Base-by-base conservation (phyloP, 1,140 invertebrate genomes). In the Ladona fulva region DNA sequence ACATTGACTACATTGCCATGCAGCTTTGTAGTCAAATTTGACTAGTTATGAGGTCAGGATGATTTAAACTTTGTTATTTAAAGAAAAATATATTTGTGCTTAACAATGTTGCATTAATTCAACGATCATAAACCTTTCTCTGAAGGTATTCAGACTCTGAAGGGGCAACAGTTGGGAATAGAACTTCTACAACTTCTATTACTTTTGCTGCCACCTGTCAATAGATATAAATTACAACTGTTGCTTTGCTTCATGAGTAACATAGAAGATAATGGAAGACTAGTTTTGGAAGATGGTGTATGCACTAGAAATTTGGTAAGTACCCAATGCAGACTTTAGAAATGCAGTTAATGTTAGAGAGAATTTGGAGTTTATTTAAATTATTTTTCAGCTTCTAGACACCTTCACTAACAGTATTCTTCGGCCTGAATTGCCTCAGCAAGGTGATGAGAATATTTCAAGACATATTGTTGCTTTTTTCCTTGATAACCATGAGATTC, bases 371-470 rank as follows among this genome's bases (percentile, higher is more conserved):
- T 6, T 5, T 76, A 76, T 42, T 3, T 76, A 42, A 5, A 14
- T 74, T 24, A 42, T 24, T 16, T 78, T 3, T 5, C 22, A 78
- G 77, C 66, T 78, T 44, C 6, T 78, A 42, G 24, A 78, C 11
- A 74, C 74, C 24, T 74, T 78, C 25, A 74, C 77, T 22, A 52
- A 66, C 24, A 78, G 37, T 29, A 74, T 78, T 42, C 74, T 78
- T 5, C 52, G 12, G 16, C 52, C 52, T 29, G 73, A 74, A 44
- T 22, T 22, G 42, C 37, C 74, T 22, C 24, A n/a, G 14, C 14
- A 78, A 7, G 42, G 29, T 37, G 77, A 78, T 24, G 22, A 74
- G 7, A 19, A 25, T 74, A 14, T 78, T 29, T 24, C 77, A 74
- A 25, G 24, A 24, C 74, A 66, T 12, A 22, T 78, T 73, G 75